Evolutionary conservation across 2,888 invertebrate genomes (phyloP).

Genomic region (Meteorus colon): DNA sequence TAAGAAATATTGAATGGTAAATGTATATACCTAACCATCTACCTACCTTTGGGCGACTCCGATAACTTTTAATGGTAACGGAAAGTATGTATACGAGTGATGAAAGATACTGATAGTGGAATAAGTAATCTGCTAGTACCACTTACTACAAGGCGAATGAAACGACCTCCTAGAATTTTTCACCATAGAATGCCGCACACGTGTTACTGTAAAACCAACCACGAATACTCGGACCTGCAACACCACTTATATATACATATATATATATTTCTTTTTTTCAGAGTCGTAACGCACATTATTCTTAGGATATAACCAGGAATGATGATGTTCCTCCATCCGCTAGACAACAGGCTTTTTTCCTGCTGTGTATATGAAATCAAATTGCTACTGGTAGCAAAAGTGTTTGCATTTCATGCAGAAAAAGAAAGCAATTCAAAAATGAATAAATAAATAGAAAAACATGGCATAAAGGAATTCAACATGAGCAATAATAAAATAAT

Average conservation of each 20-base stretch:
- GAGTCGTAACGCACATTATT: slow-evolving; percentile 32
- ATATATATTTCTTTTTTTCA: neutral
- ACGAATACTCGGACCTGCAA: neutral
- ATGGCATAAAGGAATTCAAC: neutral
- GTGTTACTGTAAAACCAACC: slow-evolving; percentile 42
- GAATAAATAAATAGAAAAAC: slow-evolving; percentile 9
- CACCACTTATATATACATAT: neutral
- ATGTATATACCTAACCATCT: neutral
- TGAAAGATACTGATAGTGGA: neutral
- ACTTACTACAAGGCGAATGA: neutral
- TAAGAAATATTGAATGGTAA: slow-evolving; percentile 18
- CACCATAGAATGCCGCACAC: slow-evolving; percentile 54
- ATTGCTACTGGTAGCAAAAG: neutral
- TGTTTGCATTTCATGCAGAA: neutral
- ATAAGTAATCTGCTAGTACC: neutral
- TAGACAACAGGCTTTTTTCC: slow-evolving; percentile 13
- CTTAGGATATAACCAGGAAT: slow-evolving; percentile 33
- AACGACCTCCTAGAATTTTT: slow-evolving; percentile 32
- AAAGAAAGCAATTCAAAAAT: neutral
- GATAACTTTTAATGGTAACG: slow-evolving; percentile 18
- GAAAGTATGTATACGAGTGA: neutral
- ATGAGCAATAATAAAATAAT: slow-evolving; percentile 4
- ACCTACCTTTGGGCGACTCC: neutral
- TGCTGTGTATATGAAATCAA: neutral
- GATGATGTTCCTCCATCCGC: neutral